Evolutionary conservation across 2,113 vertebrate species (phyloP).

Genomic region (Clarias batrachus): DNA sequence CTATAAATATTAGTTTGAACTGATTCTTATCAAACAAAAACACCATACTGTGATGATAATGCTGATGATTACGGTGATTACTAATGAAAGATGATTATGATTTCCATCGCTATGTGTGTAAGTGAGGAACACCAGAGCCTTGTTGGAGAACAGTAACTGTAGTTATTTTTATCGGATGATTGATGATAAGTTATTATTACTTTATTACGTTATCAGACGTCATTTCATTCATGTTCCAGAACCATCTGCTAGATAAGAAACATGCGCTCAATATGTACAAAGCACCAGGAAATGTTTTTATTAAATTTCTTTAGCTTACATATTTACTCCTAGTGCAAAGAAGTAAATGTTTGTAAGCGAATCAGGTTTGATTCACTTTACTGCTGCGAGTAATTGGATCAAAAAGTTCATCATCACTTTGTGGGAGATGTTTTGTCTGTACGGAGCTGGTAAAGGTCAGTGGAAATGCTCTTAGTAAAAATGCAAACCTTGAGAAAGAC

Average conservation of each 20-base stretch:
- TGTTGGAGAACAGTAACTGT: not conserved
- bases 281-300: not conserved
- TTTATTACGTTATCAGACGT: not conserved
- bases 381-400: not conserved
- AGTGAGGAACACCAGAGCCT: no score
- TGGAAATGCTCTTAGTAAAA: not conserved
- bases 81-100: not conserved
- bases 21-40: conserved; percentile 2
- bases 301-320: not conserved
- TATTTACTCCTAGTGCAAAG: not conserved
- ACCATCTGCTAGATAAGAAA: not conserved
- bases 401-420: no score
- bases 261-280: not conserved
- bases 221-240: not conserved
- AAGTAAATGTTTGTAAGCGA: no score
- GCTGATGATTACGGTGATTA: not conserved
- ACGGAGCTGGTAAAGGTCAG: not conserved
- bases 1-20: not conserved
- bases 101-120: not conserved
- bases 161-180: not conserved
- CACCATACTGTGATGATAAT: not conserved
- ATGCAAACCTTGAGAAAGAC: not conserved
- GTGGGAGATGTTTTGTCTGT: no score
- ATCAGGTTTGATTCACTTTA: not conserved
- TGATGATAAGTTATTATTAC: not conserved